Evolutionary conservation across 2,888 invertebrate genomes (phyloP).

Genomic region (Hemicrepidius hirtus): DNA sequence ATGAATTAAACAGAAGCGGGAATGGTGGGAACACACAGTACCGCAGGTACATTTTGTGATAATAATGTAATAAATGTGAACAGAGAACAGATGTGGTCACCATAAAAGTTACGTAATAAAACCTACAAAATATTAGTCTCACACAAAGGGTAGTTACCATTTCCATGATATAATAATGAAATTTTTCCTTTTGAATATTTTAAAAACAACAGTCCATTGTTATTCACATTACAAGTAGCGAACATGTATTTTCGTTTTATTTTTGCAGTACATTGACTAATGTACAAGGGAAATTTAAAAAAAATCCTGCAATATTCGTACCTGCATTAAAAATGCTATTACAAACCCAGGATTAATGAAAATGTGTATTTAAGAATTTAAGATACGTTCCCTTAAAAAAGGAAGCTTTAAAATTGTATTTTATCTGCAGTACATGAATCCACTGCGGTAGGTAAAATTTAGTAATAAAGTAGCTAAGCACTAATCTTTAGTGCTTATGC

Average conservation of each 20-base stretch:
- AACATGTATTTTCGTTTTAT: background rate
- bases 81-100: constrained; percentile 7
- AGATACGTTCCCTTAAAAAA: too few relatives aligned
- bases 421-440: constrained; percentile 9
- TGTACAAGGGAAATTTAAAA: too few relatives aligned
- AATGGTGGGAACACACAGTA: background rate
- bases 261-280: too few relatives aligned
- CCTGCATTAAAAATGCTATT: constrained; percentile 2
- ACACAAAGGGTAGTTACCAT: constrained; percentile 13
- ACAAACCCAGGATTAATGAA: background rate
- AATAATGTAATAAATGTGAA: constrained; percentile 11
- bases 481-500: constrained; percentile 41
- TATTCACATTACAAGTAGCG: background rate
- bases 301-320: background rate
- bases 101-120: constrained; percentile 10
- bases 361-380: too few relatives aligned
- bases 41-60: background rate
- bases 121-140: constrained; percentile 3
- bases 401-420: background rate
- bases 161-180: background rate
- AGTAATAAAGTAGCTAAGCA: constrained; percentile 31
- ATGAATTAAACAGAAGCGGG: background rate
- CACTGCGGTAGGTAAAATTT: constrained; percentile 18
- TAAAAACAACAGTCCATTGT: background rate
- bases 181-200: background rate